A percentile compares a stretch with the other conserved stretches of the same genome.
phyloP scores from a whole-genome alignment of 2,113 vertebrate genomes.

The Aviceda subcristata region DNA sequence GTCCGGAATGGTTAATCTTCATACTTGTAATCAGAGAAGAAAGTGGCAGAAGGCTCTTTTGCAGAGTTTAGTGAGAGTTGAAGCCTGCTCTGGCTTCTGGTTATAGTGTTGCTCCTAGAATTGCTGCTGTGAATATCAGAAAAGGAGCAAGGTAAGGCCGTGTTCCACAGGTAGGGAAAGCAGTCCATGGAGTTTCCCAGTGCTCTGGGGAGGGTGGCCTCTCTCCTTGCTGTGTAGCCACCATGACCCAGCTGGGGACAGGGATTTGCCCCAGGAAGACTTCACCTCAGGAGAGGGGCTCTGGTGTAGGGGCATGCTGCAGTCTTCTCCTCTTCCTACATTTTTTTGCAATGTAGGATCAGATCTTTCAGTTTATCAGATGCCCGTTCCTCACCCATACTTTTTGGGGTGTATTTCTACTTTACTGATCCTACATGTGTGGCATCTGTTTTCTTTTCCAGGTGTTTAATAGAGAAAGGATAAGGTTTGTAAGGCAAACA shows the following conservation, averaged over 20 bases:
- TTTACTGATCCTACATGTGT: background rate
- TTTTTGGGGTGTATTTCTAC: background rate
- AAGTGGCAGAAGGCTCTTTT: background rate
- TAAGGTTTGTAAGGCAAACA: background rate
- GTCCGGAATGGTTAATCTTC: background rate
- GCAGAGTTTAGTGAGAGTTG: background rate
- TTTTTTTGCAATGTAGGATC: background rate
- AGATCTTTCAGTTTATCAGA: background rate
- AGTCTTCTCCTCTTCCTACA: background rate
- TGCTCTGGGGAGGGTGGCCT: background rate
- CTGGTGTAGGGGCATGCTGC: background rate
- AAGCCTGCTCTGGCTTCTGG: background rate
- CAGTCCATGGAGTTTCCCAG: background rate
- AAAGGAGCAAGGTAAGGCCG: background rate
- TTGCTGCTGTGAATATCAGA: background rate
- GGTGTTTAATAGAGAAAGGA: background rate
- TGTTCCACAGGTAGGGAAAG: fast-evolving
- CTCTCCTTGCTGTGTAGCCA: background rate
- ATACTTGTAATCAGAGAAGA: background rate
- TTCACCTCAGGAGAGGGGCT: background rate
- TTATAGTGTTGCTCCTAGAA: background rate
- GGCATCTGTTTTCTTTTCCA: background rate
- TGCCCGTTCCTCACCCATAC: background rate
- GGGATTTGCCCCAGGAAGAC: background rate
- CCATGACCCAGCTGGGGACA: background rate